phyloP scores from a whole-genome alignment of 2,888 invertebrate species.

The Tromatobia lineatoria region DNA sequence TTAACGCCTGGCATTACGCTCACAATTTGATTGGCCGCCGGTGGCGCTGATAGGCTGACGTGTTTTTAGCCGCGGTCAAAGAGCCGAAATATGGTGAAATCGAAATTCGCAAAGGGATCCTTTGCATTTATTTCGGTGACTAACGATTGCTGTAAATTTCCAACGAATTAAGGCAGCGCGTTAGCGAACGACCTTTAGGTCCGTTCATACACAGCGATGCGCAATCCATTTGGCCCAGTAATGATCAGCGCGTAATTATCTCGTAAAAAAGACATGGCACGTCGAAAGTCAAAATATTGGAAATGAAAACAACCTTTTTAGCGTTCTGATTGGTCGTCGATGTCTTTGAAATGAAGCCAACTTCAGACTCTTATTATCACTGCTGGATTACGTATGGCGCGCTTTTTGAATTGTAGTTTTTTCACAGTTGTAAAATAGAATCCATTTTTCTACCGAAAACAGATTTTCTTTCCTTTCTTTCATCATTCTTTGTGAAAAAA shows the following conservation, averaged over 20 bases:
- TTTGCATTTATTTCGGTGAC: background rate
- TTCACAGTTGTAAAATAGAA: no score
- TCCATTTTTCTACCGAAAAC: no score
- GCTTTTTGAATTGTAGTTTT: no score
- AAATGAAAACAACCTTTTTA: no score
- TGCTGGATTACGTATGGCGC: no score
- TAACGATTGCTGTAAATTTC: background rate
- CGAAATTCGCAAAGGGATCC: slow-evolving; percentile 81
- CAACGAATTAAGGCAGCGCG: slow-evolving; percentile 47
- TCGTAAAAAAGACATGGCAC: no score
- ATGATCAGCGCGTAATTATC: slow-evolving; percentile 87
- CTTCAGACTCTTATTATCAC: no score
- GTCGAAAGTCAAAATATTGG: no score
- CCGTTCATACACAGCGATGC: slow-evolving; percentile 82
- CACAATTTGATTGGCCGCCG: slow-evolving; percentile 73
- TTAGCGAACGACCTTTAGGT: slow-evolving; percentile 69
- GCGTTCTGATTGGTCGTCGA: no score
- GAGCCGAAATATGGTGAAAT: slow-evolving; percentile 80
- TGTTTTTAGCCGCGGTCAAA: slow-evolving; percentile 81
- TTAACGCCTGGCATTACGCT: slow-evolving; percentile 63
- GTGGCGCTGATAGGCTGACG: slow-evolving; percentile 77
- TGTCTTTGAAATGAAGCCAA: no score
- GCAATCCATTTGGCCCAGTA: slow-evolving; percentile 84
- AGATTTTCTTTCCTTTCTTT: no score
- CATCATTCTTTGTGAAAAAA: no score